Base-by-base conservation (phyloP, 2,113 vertebrate genomes). In the Porphyrio hochstetteri region DNA sequence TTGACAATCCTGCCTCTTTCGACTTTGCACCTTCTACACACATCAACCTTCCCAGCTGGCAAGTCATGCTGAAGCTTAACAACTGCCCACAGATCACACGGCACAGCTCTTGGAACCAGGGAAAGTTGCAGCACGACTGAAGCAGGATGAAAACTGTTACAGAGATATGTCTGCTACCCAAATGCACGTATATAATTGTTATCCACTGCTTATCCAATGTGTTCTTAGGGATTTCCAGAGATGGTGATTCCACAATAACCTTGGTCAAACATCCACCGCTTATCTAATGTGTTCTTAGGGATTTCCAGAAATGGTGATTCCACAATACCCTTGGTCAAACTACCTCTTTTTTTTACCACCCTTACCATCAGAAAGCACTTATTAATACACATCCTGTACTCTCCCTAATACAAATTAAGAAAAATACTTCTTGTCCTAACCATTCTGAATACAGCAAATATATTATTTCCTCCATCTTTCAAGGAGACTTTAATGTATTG, bases 301-400 rank as follows among this genome's bases (percentile, higher is more conserved):
- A 83, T 19, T 70, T 36, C 18, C 25, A 38, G 9, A 13, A 13
- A 72, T 0, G 0, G 13, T 60, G 14, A 90, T 60, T 65, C 13
- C 36, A 71, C 56, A 61, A 65, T 16, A 83, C 2, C 7, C 9
- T 72, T 33, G 48, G 9, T 31, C 13, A 53, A 53, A 76, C 38
- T 46, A 16, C 13, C 6, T 24, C 18, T 67, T 10, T 0, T 59
- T 48, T 46, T 46, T 31, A 68, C 13, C 7, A 60, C 13, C 2
- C 9, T 36, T 71, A 52, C 4, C 9, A 53, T 40, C 19, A 69
- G 35, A 71, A 86, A 77, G 2, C 5, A 15, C 35, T 77, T 80
- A 50, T 36, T 60, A 65, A 69, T 12, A 63, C 4, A 46, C 3
- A 11, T 20, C 35, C n/a, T 46, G 0, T 0, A 56, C 11, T 8